Evolutionary conservation across 2,113 vertebrate genomes (phyloP), one percentile per base, ranked within the genome.

Genomic region (Lepus europaeus): DNA sequence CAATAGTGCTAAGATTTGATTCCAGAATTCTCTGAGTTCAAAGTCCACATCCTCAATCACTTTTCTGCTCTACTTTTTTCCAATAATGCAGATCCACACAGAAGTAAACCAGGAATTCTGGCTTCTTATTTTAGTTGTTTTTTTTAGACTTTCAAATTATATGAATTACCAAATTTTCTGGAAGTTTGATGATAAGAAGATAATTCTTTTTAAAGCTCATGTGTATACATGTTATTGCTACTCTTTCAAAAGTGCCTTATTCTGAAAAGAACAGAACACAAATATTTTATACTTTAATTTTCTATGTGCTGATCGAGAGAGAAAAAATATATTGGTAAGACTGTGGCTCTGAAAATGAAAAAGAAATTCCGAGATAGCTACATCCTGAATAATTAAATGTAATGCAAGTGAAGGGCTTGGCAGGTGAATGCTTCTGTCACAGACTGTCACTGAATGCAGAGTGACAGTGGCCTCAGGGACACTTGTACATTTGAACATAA

Each of bases 191-290:
- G 84, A 61, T 64, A 23, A 74, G 27, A 86, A 76, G 17, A 56
- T 51, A 95, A 87, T 53, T 90, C 11, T 63, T 49, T 59, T 68
- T 76, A 66, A 92, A 92, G n/a, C 4, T 72, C 49, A 61, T 61
- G 73, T 56, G n/a, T 36, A 49, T 70, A 87, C 51, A 17, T 63
- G 25, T 56, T 84, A 87, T 27, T 80, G 13, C 22, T n/a, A 80
- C 19, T 91, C 23, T 90, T 93, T 56, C 5, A 94, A 88, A 88
- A 77, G 74, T 70, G 33, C 51, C 45, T 78, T 93, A 61, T 70
- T 25, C 33, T 83, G 31, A 83, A 45, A 91, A 84, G 69, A 25
- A 45, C 29, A 78, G 20, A 85, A 61, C 22, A 29, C 1, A 89
- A 36, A 88, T 80, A 17, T 83, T 86, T 84, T 31, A 10, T 61